Percentiles rank a stretch among this genome's conserved stretches.
These are phyloP conservation scores for Margaritifera margaritifera DNA, from an alignment of 2,888 invertebrate genomes.

Conservation along the genomic window DNA sequence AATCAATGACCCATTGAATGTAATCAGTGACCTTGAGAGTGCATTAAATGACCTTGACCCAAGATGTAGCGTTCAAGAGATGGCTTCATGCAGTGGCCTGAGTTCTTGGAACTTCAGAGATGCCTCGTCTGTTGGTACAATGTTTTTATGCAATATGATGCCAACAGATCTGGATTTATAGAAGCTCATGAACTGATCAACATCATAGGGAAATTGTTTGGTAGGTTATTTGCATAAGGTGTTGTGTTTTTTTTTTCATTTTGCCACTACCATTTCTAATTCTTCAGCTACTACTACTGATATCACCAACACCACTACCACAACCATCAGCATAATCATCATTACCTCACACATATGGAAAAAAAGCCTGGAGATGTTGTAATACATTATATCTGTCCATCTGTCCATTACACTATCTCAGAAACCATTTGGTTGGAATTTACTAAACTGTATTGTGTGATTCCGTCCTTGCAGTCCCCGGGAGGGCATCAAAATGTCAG, in stretches of 20 bases:
- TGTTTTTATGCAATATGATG: constrained; percentile 59
- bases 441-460: no score
- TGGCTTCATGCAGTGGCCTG: constrained; percentile 69
- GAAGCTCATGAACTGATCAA: constrained; percentile 59
- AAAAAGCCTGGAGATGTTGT: no score
- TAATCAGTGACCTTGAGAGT: no score
- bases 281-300: background rate
- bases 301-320: no score
- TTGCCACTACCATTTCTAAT: background rate
- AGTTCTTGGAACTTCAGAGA: constrained; percentile 66
- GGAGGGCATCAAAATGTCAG: no score
- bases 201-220: constrained; percentile 54
- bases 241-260: background rate
- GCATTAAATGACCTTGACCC: constrained; percentile 10
- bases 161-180: constrained; percentile 57
- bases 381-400: no score
- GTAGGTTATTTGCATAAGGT: constrained; percentile 35
- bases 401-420: no score
- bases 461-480: no score
- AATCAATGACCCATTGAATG: no score
- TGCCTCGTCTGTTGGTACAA: constrained; percentile 67
- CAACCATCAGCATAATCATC: no score
- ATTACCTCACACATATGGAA: no score
- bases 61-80: constrained; percentile 56
- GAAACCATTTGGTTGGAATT: no score